Base-by-base conservation (phyloP, 2,888 invertebrate genomes). In the Drosophila macrospina region DNA sequence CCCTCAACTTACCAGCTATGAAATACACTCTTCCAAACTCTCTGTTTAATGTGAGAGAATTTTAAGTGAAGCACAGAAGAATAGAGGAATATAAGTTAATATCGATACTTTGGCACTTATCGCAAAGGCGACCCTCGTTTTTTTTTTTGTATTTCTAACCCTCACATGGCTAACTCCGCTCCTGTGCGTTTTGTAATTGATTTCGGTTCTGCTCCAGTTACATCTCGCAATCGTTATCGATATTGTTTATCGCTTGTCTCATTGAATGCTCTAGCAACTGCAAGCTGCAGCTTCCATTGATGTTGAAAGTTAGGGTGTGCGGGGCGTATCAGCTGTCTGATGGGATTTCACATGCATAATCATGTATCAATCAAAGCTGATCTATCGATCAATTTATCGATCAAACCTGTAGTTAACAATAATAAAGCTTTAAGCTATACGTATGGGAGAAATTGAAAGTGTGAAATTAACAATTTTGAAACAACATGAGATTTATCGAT, bases 181-280 rank as follows among this genome's bases (percentile, higher is more conserved):
- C 77, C 67, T 60, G 78, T 45, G 30, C 13, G 8, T 4, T 10
- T 20, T 39, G 24, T 44, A 37, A 51, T 56, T 66, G 56, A 24
- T 37, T 66, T 50, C 34, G 20, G 61, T 59, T 77, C 28, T 59
- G 52, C 67, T 78, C 78, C 34, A 72, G 42, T 78, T 75, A 37
- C 56, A 41, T 34, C 28, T 37, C 20, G 45, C 51, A 60, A 60
- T 65, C 24, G 60, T 56, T 34, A 61, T 72, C 71, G 55, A 45
- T 34, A 42, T 36, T 42, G 66, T 66, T 66, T 77, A 66, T 74
- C 66, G 67, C 51, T 2, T 50, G 57, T 36, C 59, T 60, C 63
- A 68, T 68, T 55, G 52, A 39, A 24, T n/a, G 51, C 47, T 10
- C 37, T 15, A 28, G 32, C 55, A 37, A n/a, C 30, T 24, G 44